Evolutionary conservation across 2,797 vertebrate genomes (phyloP).

Genomic region (Ctenosaura bakeri): DNA sequence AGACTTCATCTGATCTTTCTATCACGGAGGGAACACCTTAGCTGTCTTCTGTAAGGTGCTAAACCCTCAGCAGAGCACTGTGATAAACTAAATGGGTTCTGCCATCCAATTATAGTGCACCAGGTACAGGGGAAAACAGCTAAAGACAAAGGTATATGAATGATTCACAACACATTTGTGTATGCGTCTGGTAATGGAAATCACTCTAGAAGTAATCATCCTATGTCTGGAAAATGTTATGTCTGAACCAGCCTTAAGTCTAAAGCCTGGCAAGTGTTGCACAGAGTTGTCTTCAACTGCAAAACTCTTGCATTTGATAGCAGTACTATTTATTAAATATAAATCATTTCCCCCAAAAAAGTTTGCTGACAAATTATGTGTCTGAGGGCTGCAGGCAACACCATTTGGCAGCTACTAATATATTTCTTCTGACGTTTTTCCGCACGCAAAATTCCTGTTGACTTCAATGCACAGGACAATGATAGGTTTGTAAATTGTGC

Average conservation of each 20-base stretch:
- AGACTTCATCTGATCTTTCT: neutral
- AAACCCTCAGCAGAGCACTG: neutral
- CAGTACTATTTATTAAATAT: constrained; percentile 34
- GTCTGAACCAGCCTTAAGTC: constrained; percentile 39
- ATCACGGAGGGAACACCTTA: neutral
- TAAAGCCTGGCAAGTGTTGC: constrained; percentile 23
- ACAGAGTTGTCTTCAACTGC: neutral
- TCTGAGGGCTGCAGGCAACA: constrained; percentile 38
- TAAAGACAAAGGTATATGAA: neutral
- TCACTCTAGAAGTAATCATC: constrained; percentile 17
- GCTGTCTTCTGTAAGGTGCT: neutral
- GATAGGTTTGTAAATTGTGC: constrained; percentile 5
- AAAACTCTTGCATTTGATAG: constrained; percentile 20
- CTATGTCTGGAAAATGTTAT: constrained; percentile 41
- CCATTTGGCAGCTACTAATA: constrained; percentile 41
- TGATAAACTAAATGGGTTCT: neutral
- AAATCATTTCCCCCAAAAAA: constrained; percentile 21
- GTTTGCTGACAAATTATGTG: constrained; percentile 34
- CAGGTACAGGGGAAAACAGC: neutral
- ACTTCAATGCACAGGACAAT: constrained; percentile 21
- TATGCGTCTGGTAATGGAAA: constrained; percentile 19
- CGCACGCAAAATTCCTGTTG: constrained; percentile 15
- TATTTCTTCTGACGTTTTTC: constrained; percentile 21
- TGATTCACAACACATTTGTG: constrained; percentile 9
- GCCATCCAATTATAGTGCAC: neutral